phyloP scores from a whole-genome alignment of 35 echinoderm and acorn worm species.

The Amphiura filiformis region DNA sequence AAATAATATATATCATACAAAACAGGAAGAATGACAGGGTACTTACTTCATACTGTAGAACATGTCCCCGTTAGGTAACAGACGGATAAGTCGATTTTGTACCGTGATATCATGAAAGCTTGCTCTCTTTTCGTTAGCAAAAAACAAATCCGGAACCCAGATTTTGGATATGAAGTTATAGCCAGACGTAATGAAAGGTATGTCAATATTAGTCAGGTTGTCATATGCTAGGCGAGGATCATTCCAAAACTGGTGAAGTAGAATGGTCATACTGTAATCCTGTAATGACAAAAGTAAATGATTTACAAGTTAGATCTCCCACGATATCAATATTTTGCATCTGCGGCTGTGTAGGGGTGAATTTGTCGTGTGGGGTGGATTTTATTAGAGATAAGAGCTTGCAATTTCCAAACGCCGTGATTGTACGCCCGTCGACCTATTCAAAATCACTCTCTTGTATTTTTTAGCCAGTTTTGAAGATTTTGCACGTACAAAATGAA shows the following conservation, averaged over 20 bases:
- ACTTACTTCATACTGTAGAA: conserved; percentile 90
- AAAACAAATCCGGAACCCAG: conserved; percentile 77
- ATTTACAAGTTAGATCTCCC: no score
- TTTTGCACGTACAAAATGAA: no score
- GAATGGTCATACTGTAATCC: conserved; percentile 75
- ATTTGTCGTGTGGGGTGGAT: no score
- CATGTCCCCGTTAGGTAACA: conserved; percentile 54
- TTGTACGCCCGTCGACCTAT: no score
- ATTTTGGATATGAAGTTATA: conserved; percentile 41
- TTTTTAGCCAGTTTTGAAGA: no score
- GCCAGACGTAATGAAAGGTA: conserved; percentile 35
- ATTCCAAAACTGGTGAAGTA: conserved; percentile 62
- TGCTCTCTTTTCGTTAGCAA: conserved; percentile 80
- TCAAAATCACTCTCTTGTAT: no score
- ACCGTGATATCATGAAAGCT: conserved; percentile 70
- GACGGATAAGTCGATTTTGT: conserved; percentile 56
- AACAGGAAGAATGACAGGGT: no score
- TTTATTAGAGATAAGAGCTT: no score
- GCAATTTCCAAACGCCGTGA: no score
- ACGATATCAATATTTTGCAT: no score
- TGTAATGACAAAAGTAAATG: conserved; percentile 14
- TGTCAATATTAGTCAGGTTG: background rate
- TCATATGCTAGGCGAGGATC: conserved; percentile 58
- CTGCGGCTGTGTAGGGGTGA: no score
- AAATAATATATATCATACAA: no score